phyloP scores from a whole-genome alignment of 2,113 vertebrate species.

The Cyprinodon brontotheroides region DNA sequence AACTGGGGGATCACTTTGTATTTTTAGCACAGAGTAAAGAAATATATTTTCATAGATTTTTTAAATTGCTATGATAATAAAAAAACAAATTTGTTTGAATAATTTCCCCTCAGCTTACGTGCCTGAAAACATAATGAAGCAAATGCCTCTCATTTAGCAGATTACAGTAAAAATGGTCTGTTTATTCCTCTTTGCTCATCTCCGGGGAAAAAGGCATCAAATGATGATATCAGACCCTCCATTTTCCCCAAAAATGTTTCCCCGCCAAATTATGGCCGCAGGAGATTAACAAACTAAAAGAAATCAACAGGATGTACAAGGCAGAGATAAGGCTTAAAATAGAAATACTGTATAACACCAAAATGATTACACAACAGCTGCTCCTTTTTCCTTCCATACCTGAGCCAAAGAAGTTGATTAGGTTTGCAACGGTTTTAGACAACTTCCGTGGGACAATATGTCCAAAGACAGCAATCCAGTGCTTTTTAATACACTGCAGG shows the following conservation, averaged over 20 bases:
- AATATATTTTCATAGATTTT: background rate
- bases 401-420: constrained; percentile 80
- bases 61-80: background rate
- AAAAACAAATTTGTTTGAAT: background rate
- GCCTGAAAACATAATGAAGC: background rate
- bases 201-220: background rate
- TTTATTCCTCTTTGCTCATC: background rate
- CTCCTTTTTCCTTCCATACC: constrained; percentile 80
- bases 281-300: background rate
- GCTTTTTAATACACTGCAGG: constrained; percentile 88
- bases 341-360: background rate
- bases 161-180: background rate
- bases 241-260: background rate
- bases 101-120: background rate
- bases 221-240: background rate
- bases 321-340: background rate
- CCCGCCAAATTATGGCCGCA: background rate
- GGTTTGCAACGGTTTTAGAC: constrained; percentile 77
- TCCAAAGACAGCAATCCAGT: constrained; percentile 94
- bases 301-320: background rate
- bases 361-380: background rate
- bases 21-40: background rate
- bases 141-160: background rate
- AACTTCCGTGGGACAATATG: constrained; percentile 80
- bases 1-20: constrained; percentile 45